Evolutionary conservation across 2,113 vertebrate species (phyloP), one percentile per base, ranked within the genome.

Genomic region (Rhinopomastus cyanomelas): DNA sequence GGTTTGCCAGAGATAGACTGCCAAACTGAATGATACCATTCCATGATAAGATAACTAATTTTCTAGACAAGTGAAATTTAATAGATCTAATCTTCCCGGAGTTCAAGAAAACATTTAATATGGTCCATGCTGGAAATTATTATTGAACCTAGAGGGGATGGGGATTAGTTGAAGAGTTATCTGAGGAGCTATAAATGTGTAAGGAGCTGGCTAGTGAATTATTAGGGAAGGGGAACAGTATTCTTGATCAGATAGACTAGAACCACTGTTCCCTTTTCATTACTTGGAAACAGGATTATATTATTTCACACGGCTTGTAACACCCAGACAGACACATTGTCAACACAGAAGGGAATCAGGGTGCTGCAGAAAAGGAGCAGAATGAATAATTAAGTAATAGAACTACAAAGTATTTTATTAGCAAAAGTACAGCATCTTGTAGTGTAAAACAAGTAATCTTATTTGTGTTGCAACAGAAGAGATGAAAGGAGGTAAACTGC

Each of bases 11-110:
- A 11, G 39, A 65, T 21, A 76, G 39, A 60, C 30, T 72, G 32
- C 18, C 80, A 76, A 76, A 88, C 16, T 6, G 3, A 91, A 61
- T 12, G 27, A 80, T 73, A 80, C 11, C 2, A 6, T 72, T 93
- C 36, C 39, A 39, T 30, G 67, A 80, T 83, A 92, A 91, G 32
- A 62, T 19, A 85, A 61, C 30, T 13, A 55, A 87, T 94, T 89
- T 88, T 91, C 76, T 77, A 85, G 67, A 88, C 55, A 83, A 91
- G 23, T 57, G 39, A 93, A 85, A 82, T 93, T 61, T 92, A 85
- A 88, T 91, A 91, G 67, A 93, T 88, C 12, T 85, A 83, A 82
- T 91, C 67, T 88, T 5, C 9, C 72, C 53, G 30, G 29, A 82
- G 32, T 83, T 85, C 36, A 82, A 72, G 62, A 85, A 89, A 85